Evolutionary conservation across 2,113 vertebrate genomes (phyloP), one percentile per base, ranked within the genome.

Genomic region (Panthera leo): DNA sequence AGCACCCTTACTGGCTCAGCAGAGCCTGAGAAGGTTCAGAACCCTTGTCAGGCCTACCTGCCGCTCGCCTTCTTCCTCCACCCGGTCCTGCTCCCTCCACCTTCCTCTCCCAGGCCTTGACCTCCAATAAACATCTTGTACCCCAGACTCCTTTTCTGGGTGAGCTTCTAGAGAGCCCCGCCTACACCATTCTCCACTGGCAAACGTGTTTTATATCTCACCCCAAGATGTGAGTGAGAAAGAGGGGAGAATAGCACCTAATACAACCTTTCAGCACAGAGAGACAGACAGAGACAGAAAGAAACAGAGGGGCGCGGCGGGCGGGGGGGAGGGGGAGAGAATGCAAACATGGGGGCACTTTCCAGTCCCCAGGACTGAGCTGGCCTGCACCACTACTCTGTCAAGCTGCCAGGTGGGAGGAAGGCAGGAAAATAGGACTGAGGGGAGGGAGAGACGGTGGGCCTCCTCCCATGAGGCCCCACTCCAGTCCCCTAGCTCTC

Each of bases 281-380:
- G 15, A 29, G 7, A 48, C 68, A n/a, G 8, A 4, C 36, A 61
- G 42, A 34, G 65, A 11, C 12, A 15, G 31, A 80, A 5, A 31
- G 8, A 45, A 4, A 1, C 6, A 13, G 1, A 9, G 9, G 31
- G n/a, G 18, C 5, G 0, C 0, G 15, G n/a, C 16, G 3, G 3
- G 7, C 36, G 1, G n/a, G 5, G 31, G 8, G 13, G 23, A 31
- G 7, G 5, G 0, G 5, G 29, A 3, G 29, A 12, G 0, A 5
- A 58, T n/a, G 15, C 4, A 7, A n/a, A n/a, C 3, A 1, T 45
- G 5, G 9, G 42, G 7, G 23, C 42, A 14, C 34, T 27, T 48
- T 3, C 39, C 19, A 2, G 34, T 31, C 19, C 55, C 73, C 31
- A 13, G 25, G 80, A 80, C 7, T 0, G 3, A 63, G 36, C 1